Base-by-base conservation (phyloP, 2,797 vertebrate genomes). In the Thripadectes ignobilis region DNA sequence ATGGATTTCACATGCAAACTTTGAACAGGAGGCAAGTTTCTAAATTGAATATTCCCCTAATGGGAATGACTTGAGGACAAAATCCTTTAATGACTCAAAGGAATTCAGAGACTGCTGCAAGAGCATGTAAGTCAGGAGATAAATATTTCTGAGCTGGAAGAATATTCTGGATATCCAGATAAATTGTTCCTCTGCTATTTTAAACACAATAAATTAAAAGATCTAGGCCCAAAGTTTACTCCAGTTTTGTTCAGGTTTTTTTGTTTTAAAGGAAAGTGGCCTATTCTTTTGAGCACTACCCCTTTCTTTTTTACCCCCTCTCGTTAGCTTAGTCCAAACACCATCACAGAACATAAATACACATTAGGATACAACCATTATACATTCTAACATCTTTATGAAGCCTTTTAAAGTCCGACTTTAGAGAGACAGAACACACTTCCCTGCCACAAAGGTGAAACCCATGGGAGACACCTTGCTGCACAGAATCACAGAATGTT, bases 11-110 rank as follows among this genome's bases (percentile, higher is more conserved):
- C 59, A 65, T 80, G 73, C 3, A 0, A 91, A 61, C 51, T 73
- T 49, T 20, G 58, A 90, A 77, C 79, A 83, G 57, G 29, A 89
- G 78, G 65, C 75, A 84, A 81, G 74, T 84, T 92, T 93, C 83
- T 86, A 90, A 95, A 95, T 21, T 76, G 88, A 88, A 73, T 96
- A 84, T 89, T 95, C 82, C 73, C 72, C 75, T 94, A 93, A 94
- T 66, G 89, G 89, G 72, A 93, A 96, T 89, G 94, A 92, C 89
- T 95, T 57, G 80, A 94, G 88, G 89, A 92, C 67, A 96, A 86
- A 95, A 92, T 93, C 62, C 51, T 89, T 85, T 92, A 93, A 72
- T 94, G 89, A 79, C 91, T 93, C 69, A 57, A 66, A 94, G 73
- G 85, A 93, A 85, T 90, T 95, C 85, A 89, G 76, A 62, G 62